Evolutionary conservation across 2,113 vertebrate genomes (phyloP).

Genomic region (Chaetorhynchus papuensis): DNA sequence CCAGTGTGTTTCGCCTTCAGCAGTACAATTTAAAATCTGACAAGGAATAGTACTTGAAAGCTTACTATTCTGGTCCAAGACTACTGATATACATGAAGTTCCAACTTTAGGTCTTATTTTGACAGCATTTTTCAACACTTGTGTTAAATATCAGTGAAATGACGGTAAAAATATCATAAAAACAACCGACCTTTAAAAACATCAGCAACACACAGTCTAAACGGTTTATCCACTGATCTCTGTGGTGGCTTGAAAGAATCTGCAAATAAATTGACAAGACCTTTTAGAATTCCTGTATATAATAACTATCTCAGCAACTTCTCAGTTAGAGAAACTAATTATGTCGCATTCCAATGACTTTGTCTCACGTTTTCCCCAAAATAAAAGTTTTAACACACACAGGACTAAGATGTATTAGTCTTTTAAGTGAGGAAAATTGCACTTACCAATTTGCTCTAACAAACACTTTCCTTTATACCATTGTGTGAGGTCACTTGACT

Average conservation of each 20-base stretch:
- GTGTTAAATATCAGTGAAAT: neutral
- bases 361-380: neutral
- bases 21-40: neutral
- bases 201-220: conserved; percentile 92
- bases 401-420: neutral
- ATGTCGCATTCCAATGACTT: neutral
- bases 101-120: neutral
- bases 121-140: neutral
- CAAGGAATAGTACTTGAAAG: neutral
- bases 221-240: conserved; percentile 91
- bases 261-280: conserved; percentile 53
- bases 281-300: neutral
- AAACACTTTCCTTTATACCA: conserved; percentile 94
- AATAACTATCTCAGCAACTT: neutral
- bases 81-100: neutral
- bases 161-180: neutral
- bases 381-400: neutral
- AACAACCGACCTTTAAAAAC: conserved; percentile 92
- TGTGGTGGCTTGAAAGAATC: conserved; percentile 92
- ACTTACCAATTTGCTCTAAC: conserved; percentile 92
- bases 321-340: neutral
- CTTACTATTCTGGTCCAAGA: neutral
- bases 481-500: conserved; percentile 79
- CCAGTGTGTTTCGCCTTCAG: neutral
- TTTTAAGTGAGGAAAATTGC: neutral